phyloP scores from a whole-genome alignment of 2,888 invertebrate genomes.

The Bugulina stolonifera region DNA sequence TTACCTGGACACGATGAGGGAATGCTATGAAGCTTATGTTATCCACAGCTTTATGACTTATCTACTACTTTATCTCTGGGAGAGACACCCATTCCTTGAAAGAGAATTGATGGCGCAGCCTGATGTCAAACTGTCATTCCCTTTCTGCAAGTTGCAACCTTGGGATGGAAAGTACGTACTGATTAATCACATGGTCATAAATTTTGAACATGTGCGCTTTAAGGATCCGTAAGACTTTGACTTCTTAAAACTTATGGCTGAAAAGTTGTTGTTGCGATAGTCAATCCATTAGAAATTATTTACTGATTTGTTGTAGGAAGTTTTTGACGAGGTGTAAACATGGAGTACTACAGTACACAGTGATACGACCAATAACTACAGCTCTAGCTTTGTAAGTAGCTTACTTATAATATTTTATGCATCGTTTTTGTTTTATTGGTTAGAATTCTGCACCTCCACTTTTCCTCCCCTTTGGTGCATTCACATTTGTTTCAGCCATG shows the following conservation, averaged over 20 bases:
- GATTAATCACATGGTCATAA: too few species aligned
- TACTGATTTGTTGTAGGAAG: constrained; percentile 60
- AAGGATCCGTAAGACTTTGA: too few species aligned
- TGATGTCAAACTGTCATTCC: constrained; percentile 82
- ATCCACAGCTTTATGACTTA: constrained; percentile 97
- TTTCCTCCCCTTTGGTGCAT: too few species aligned
- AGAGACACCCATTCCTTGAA: constrained; percentile 74
- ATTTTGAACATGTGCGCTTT: too few species aligned
- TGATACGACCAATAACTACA: constrained; percentile 82
- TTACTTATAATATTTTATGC: too few species aligned
- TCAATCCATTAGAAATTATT: too few species aligned
- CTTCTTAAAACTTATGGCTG: too few species aligned
- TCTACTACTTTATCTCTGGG: constrained; percentile 78
- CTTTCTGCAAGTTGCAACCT: constrained; percentile 76
- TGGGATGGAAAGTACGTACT: constrained; percentile 59
- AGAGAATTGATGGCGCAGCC: constrained; percentile 61
- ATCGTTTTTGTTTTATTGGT: too few species aligned
- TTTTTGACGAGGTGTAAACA: constrained; percentile 92
- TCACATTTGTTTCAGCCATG: too few species aligned
- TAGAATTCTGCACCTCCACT: too few species aligned
- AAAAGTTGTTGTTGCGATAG: too few species aligned
- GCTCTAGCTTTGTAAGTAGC: constrained; percentile 75
- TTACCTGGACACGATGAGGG: constrained; percentile 83
- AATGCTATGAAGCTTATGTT: constrained; percentile 95
- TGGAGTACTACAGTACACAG: constrained; percentile 90